These are phyloP conservation scores for Amiota communis DNA, from an alignment of 2,888 invertebrate genomes.

Conservation along the genomic window DNA sequence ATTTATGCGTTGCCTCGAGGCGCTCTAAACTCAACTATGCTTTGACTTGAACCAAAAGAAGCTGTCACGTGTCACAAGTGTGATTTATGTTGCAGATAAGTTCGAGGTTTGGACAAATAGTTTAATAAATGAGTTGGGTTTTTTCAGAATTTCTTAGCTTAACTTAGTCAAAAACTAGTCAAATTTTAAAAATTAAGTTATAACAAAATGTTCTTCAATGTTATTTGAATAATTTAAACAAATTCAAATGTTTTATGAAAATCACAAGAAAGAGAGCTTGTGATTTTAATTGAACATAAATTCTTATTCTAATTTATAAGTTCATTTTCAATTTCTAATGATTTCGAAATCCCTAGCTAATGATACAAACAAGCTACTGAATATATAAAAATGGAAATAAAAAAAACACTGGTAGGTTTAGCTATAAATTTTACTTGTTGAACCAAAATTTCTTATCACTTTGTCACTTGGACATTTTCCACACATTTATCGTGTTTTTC, in stretches of 20 bases:
- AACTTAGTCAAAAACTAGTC: too few relatives aligned
- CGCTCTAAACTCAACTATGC: background rate
- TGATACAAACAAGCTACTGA: too few relatives aligned
- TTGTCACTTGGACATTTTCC: background rate
- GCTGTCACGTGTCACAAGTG: background rate
- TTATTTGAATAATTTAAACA: background rate
- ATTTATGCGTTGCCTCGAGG: background rate
- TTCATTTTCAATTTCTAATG: too few relatives aligned
- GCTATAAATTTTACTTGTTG: too few relatives aligned
- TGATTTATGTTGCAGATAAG: constrained; percentile 8
- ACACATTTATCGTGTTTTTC: background rate
- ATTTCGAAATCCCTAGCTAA: too few relatives aligned
- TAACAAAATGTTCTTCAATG: too few relatives aligned
- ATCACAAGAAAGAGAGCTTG: background rate
- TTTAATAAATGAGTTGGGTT: too few relatives aligned
- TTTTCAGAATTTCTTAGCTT: background rate
- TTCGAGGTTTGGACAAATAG: background rate
- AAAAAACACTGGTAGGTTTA: too few relatives aligned
- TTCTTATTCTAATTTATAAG: too few relatives aligned
- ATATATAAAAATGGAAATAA: too few relatives aligned
- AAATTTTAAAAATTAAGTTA: too few relatives aligned
- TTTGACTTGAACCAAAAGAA: background rate
- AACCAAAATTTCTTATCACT: background rate
- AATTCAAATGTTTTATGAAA: background rate
- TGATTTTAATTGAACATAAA: too few relatives aligned